These are phyloP conservation scores for Pitangus sulphuratus DNA, from an alignment of 2,797 vertebrate species.

Conservation along the genomic window DNA sequence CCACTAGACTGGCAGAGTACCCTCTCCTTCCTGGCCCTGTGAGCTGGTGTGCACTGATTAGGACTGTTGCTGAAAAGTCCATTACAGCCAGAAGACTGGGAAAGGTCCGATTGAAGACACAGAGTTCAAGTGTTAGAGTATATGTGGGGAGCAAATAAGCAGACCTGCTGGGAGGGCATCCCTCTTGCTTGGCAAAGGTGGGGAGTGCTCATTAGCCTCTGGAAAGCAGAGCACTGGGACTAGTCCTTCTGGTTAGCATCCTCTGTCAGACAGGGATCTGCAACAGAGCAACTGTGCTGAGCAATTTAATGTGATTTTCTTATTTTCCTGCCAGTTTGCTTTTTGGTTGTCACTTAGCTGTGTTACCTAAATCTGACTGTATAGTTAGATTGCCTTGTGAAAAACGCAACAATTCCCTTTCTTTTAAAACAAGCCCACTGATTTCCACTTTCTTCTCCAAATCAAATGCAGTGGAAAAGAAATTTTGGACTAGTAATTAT, in stretches of 20 bases:
- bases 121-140: neutral
- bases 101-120: accelerated
- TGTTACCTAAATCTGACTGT: neutral
- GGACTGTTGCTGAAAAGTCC: neutral
- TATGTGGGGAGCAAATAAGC: accelerated
- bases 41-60: accelerated
- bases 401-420: neutral
- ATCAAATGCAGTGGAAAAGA: neutral
- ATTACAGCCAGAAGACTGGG: accelerated
- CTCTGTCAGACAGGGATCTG: neutral
- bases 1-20: neutral
- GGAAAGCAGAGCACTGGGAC: accelerated
- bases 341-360: neutral
- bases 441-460: neutral
- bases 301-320: too few species aligned
- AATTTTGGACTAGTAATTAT: neutral
- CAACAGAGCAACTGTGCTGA: neutral
- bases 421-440: neutral
- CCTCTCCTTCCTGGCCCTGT: neutral
- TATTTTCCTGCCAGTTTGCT: neutral
- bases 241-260: neutral
- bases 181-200: accelerated
- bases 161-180: neutral
- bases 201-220: neutral
- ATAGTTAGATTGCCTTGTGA: neutral